Evolutionary conservation across 2,888 invertebrate species (phyloP), one percentile per base, ranked within the genome.

Genomic region (Torymus auratus): DNA sequence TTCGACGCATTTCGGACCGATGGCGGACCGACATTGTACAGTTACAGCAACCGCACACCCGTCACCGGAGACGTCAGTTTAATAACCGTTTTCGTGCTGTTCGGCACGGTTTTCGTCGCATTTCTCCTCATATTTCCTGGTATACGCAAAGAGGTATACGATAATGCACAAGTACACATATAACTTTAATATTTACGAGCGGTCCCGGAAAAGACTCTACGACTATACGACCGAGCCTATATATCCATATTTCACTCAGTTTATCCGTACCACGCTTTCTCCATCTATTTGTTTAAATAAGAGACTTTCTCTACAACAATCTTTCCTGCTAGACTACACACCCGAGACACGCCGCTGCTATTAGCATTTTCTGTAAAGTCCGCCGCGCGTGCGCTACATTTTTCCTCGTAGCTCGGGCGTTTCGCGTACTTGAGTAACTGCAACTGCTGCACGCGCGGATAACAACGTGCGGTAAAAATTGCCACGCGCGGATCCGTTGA

Each of bases 51-150:
- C 92, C 94, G 98, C 87, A 99, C 98, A 58, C 96, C 99, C 53
- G 99, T 98, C 87, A 97, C 97, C 67, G 97, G 97, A 17, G 99
- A 99, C 92, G 95, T 97, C 78, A 95, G 96, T 58, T 94, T 96
- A 87, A 95, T 98, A 86, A 95, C 96, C 84, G 94, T 97, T 85
- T 94, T 96, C 85, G 94, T 97, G 85, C 94, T 97, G 82, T 98
- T 98, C 91, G 94, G 95, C 89, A 98, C 98, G 84, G 93, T 99
- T 85, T 97, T 97, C 92, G 93, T 97, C 87, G 98, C 98, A 84
- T 99, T 99, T 92, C 94, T 98, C 88, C 95, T 98, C 89, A 96
- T 99, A 89, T 96, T 99, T 92, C 99, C 99, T 73, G 99, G 99
- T 84, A 96, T 97, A 88, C 93, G 97, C 89, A 97, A 97, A 93